Percentiles rank a stretch among this genome's conserved stretches.
Evolutionary conservation across 2,888 invertebrate species (phyloP).

Genomic region (Bunonema sp.): DNA sequence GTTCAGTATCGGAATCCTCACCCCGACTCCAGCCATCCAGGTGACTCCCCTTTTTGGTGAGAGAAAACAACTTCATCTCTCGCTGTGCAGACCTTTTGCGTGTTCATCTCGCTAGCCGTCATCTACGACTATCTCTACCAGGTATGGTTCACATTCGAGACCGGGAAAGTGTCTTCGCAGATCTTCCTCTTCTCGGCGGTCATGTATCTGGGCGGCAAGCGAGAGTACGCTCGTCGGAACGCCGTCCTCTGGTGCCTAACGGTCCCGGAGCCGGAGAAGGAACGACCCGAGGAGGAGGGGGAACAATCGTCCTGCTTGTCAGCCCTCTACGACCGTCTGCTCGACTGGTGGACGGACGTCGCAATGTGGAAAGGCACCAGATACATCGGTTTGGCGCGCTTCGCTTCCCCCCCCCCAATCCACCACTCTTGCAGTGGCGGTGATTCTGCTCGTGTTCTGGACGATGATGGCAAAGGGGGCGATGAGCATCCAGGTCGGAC

Average conservation of each 20-base stretch:
- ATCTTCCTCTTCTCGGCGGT: slow-evolving; percentile 41
- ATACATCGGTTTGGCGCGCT: no score
- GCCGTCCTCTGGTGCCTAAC: slow-evolving; percentile 29
- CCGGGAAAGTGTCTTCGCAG: no score
- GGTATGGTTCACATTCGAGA: not conserved
- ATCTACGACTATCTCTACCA: slow-evolving; percentile 40
- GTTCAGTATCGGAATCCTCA: slow-evolving; percentile 39
- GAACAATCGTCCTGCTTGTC: no score
- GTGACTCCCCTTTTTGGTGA: slow-evolving; percentile 4
- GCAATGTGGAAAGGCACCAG: no score
- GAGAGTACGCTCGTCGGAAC: slow-evolving; percentile 18
- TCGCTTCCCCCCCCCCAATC: no score
- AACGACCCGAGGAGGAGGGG: no score
- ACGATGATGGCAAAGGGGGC: slow-evolving; percentile 20
- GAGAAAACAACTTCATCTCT: not conserved
- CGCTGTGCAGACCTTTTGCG: slow-evolving; percentile 29
- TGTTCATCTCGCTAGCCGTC: slow-evolving; percentile 38
- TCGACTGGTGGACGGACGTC: no score
- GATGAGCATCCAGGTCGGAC: slow-evolving; percentile 26
- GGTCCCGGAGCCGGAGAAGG: slow-evolving; percentile 13
- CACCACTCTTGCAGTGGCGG: slow-evolving; percentile 20
- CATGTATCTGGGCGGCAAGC: slow-evolving; percentile 28
- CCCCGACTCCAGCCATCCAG: slow-evolving; percentile 41
- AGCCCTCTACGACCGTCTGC: no score
- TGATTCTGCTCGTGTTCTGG: slow-evolving; percentile 28